A percentile compares a stretch with the other conserved stretches of the same genome.
These are phyloP conservation scores for Cinclus cinclus DNA, from an alignment of 2,113 vertebrate species.

Conservation along the genomic window DNA sequence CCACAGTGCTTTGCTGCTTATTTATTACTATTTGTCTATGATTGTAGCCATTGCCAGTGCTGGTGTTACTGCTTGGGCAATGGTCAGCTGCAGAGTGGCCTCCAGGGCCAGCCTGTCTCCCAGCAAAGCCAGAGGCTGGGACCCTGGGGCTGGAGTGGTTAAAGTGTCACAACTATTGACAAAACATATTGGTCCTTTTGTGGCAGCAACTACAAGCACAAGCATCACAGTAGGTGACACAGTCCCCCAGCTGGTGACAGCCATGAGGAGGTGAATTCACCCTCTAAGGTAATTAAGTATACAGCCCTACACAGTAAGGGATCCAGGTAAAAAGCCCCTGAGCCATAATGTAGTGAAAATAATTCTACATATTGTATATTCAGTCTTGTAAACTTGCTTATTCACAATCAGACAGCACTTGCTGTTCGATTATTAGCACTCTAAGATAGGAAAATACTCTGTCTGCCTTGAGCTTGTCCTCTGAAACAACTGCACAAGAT, in stretches of 20 bases:
- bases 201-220: not conserved
- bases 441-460: not conserved
- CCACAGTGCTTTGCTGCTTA: conserved; percentile 46
- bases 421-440: not conserved
- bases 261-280: not conserved
- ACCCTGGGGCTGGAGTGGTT: not conserved
- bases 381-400: not conserved
- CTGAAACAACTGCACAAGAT: not conserved
- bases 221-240: not conserved
- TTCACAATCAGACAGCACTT: not conserved
- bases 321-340: not conserved
- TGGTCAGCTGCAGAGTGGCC: not conserved
- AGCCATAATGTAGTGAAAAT: not conserved
- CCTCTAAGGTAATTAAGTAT: not conserved
- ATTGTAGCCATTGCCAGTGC: not conserved
- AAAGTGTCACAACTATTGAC: not conserved
- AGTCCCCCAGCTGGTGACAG: not conserved
- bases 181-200: not conserved
- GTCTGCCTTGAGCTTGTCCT: not conserved
- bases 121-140: not conserved
- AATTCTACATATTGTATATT: not conserved
- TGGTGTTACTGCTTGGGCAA: not conserved
- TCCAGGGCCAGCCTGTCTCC: not conserved
- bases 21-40: conserved; percentile 51
- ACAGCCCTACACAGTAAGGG: not conserved